Conservation (phyloP, 2,113 vertebrate genomes). For the Aptenodytes forsteri region DNA sequence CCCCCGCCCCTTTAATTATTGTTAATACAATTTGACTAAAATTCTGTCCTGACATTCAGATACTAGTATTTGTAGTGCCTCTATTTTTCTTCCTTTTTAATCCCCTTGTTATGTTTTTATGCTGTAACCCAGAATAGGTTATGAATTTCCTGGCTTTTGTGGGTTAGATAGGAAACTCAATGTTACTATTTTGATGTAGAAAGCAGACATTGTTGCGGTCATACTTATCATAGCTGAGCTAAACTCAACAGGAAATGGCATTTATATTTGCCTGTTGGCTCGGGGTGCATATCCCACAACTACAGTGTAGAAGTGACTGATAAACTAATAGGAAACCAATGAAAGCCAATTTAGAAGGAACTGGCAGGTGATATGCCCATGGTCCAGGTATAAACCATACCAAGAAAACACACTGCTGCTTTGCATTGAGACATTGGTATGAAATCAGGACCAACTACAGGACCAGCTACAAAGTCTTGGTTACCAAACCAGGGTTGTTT, state of each 20-base stretch:
- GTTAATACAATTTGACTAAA: not conserved
- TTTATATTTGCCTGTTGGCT: not conserved
- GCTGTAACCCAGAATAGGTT: constrained; percentile 52
- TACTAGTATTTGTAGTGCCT: not conserved
- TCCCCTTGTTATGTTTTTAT: not conserved
- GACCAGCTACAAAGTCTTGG: not conserved
- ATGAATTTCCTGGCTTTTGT: constrained; percentile 73
- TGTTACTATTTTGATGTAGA: constrained; percentile 72
- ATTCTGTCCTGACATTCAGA: constrained; percentile 7
- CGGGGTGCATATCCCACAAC: not conserved
- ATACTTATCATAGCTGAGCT: not conserved
- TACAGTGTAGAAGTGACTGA: not conserved
- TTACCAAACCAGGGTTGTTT: not conserved
- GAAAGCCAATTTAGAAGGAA: not conserved
- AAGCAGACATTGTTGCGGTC: constrained; percentile 30
- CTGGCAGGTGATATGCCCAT: not conserved
- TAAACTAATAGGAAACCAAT: not conserved
- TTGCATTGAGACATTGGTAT: not conserved
- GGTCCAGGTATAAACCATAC: not conserved
- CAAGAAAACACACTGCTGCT: not conserved
- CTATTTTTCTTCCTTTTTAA: not conserved
- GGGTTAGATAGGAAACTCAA: constrained; percentile 60
- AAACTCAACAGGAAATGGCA: constrained; percentile 45
- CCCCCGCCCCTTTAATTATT: not conserved
- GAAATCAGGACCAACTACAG: not conserved